A percentile compares a stretch with the other conserved stretches of the same genome.
Evolutionary conservation across 1,140 invertebrate genomes (phyloP).

Genomic region (Choristoneura fumiferana): DNA sequence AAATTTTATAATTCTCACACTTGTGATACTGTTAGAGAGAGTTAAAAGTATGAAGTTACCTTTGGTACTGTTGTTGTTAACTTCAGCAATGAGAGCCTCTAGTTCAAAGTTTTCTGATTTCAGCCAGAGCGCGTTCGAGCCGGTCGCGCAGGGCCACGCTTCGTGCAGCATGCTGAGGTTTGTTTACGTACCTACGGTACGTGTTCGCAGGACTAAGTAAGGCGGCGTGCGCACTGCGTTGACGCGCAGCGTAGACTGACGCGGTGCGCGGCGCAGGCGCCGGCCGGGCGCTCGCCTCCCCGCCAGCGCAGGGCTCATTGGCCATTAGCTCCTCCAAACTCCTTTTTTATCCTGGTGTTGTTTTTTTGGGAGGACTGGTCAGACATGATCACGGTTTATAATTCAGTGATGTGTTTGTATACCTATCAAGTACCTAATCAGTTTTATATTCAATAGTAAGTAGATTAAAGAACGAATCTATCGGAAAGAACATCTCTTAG

Average conservation of each 20-base stretch:
- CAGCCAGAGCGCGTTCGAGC: conserved; percentile 26
- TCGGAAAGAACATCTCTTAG: no score
- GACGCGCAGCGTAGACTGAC: conserved; percentile 16
- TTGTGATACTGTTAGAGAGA: no score
- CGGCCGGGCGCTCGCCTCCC: conserved; percentile 16
- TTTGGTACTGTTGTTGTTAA: conserved; percentile 61
- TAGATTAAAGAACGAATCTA: no score
- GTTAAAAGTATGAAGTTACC: conserved; percentile 33
- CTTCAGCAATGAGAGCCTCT: conserved; percentile 58
- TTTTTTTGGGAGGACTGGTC: conserved; percentile 1
- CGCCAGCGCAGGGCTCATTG: conserved; percentile 17
- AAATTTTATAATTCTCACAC: no score
- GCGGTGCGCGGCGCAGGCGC: conserved; percentile 15
- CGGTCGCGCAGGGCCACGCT: conserved; percentile 40
- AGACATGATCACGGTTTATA: no score
- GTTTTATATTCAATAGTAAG: no score
- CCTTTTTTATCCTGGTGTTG: conserved; percentile 1
- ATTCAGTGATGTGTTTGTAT: no score
- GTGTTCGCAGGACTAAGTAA: not conserved
- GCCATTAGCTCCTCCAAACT: not conserved
- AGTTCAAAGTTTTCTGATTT: conserved; percentile 48
- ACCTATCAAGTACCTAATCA: no score
- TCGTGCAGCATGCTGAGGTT: conserved; percentile 56
- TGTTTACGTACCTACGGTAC: conserved; percentile 22
- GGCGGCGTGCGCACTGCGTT: not conserved